A percentile compares a stretch with the other conserved stretches of the same genome.
These are phyloP conservation scores for Lysiphlebus fabarum DNA, from an alignment of 1,140 invertebrate species.

Conservation along the genomic window DNA sequence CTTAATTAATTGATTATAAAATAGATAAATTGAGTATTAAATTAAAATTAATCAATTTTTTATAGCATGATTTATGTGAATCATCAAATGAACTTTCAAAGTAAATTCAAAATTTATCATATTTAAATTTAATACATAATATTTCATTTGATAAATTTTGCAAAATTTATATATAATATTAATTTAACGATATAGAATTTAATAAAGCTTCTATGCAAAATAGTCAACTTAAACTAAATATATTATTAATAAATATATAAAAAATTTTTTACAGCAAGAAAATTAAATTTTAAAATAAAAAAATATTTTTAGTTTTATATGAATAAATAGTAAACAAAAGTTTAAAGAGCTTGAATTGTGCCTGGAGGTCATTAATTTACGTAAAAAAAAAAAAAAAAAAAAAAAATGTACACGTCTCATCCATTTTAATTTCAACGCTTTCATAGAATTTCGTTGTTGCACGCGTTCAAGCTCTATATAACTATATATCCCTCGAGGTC, in stretches of 20 bases:
- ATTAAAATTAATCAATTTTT: too few relatives aligned
- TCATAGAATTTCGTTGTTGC: slow-evolving; percentile 12
- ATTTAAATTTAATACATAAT: too few relatives aligned
- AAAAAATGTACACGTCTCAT: slow-evolving; percentile 18
- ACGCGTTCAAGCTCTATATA: slow-evolving; percentile 13
- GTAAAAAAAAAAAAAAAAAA: slow-evolving; percentile 15
- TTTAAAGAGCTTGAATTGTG: neutral
- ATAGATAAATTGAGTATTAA: too few relatives aligned
- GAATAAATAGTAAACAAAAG: slow-evolving; percentile 9
- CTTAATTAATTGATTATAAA: too few relatives aligned
- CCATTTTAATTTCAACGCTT: slow-evolving; percentile 26
- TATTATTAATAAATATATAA: neutral
- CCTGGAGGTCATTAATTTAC: slow-evolving; percentile 20
- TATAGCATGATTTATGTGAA: too few relatives aligned
- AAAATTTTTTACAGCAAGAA: neutral
- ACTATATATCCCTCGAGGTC: slow-evolving; percentile 24
- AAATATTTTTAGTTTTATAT: neutral
- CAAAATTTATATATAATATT: too few relatives aligned
- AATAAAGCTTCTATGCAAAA: too few relatives aligned
- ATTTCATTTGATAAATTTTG: too few relatives aligned
- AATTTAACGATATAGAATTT: too few relatives aligned
- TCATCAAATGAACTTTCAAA: too few relatives aligned
- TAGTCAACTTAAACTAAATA: neutral
- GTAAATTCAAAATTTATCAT: too few relatives aligned
- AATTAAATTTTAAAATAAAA: neutral